These are phyloP conservation scores for Augochlora pura DNA, from an alignment of 1,140 invertebrate species.

Conservation along the genomic window DNA sequence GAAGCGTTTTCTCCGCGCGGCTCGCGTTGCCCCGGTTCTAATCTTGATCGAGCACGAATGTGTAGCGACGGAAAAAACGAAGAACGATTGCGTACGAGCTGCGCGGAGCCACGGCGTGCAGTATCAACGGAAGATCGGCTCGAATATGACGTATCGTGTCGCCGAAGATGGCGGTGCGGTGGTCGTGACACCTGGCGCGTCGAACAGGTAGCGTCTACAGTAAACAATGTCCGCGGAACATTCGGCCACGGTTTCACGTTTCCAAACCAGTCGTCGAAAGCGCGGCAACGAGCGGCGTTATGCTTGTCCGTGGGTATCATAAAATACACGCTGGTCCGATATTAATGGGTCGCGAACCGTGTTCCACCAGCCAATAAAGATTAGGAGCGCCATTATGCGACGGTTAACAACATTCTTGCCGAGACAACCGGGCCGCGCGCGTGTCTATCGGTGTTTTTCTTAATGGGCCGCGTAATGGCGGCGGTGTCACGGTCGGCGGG, in stretches of 20 bases:
- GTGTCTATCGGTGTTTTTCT: background rate
- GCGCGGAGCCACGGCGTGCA: slow-evolving; percentile 22
- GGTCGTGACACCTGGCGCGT: background rate
- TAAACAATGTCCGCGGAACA: no score
- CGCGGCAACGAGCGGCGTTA: background rate
- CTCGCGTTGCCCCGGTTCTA: slow-evolving; percentile 53
- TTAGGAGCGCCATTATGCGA: slow-evolving; percentile 10
- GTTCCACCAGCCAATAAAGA: slow-evolving; percentile 12
- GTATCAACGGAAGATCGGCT: slow-evolving; percentile 36
- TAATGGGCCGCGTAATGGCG: slow-evolving; percentile 2
- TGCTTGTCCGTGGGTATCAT: slow-evolving; percentile 3
- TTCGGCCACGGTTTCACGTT: background rate
- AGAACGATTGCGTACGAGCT: slow-evolving; percentile 46
- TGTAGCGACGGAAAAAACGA: slow-evolving; percentile 19
- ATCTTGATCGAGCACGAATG: slow-evolving; percentile 61
- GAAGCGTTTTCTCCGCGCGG: slow-evolving; percentile 35
- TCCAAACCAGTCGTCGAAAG: background rate
- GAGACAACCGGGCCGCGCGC: no score
- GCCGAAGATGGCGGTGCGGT: slow-evolving; percentile 22
- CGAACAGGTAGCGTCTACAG: slow-evolving; percentile 18
- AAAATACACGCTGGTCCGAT: slow-evolving; percentile 3
- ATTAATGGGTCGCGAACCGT: background rate
- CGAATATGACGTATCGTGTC: slow-evolving; percentile 41
- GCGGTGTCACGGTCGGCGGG: background rate
- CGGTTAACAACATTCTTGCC: background rate